phyloP scores from a whole-genome alignment of 2,113 vertebrate genomes.

The Pavo muticus region DNA sequence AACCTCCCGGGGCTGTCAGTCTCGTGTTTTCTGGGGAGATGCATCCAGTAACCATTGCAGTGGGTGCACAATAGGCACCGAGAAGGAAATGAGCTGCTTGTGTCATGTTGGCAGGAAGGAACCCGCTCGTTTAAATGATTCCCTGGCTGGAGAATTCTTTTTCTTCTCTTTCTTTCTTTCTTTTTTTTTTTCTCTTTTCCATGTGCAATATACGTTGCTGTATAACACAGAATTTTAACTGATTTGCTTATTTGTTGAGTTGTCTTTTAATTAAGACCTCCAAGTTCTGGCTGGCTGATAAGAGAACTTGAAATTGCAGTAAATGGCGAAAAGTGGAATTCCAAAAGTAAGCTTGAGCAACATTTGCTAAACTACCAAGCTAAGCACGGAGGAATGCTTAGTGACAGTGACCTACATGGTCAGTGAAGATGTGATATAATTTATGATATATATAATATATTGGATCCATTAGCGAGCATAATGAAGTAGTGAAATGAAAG shows the following conservation, averaged over 20 bases:
- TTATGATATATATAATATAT: slow-evolving; percentile 99
- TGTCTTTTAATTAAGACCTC: slow-evolving; percentile 18
- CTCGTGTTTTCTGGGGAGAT: background rate
- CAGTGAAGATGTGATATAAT: slow-evolving; percentile 99
- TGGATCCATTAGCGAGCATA: slow-evolving; percentile 99
- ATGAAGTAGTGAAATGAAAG: slow-evolving; percentile 99
- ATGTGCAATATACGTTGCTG: background rate
- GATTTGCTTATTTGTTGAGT: background rate
- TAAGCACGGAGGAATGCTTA: slow-evolving; percentile 89
- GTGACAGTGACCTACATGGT: slow-evolving; percentile 99
- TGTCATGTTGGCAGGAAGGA: slow-evolving; percentile 33
- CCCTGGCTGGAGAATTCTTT: background rate
- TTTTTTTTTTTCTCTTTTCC: rapidly evolving
- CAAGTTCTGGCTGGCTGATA: slow-evolving; percentile 28
- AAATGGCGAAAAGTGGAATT: slow-evolving; percentile 80
- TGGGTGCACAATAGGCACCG: background rate
- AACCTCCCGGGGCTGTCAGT: background rate
- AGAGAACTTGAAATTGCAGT: slow-evolving; percentile 72
- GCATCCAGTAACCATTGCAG: background rate
- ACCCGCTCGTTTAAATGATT: background rate
- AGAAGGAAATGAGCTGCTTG: slow-evolving; percentile 30
- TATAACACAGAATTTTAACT: background rate
- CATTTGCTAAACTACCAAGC: slow-evolving; percentile 85
- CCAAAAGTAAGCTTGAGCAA: slow-evolving; percentile 80
- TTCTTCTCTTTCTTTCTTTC: too few species aligned